Percentiles rank a stretch among this genome's conserved stretches.
phyloP scores from a whole-genome alignment of 2,797 vertebrate genomes.

The Urophycis tenuis region DNA sequence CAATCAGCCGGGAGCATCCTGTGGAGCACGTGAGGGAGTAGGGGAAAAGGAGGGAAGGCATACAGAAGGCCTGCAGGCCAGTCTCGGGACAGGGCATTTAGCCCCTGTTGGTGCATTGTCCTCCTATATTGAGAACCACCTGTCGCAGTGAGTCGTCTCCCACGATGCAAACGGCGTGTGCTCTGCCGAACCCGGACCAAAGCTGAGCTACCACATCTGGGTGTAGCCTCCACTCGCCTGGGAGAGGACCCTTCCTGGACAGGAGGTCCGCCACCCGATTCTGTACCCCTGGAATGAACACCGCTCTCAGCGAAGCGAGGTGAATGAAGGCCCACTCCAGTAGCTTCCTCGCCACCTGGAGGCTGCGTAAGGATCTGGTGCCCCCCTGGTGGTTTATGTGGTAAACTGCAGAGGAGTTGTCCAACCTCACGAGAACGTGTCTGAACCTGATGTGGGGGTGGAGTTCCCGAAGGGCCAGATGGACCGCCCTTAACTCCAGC shows the following conservation, averaged over 20 bases:
- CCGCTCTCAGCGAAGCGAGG: too few relatives aligned
- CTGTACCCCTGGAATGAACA: too few relatives aligned
- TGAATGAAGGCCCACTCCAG: too few relatives aligned
- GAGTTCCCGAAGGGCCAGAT: neutral
- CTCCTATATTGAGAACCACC: neutral
- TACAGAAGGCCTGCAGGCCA: constrained; percentile 6
- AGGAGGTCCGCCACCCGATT: too few relatives aligned
- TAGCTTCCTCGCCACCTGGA: neutral
- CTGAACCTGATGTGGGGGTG: neutral
- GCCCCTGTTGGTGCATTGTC: neutral
- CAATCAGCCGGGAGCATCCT: constrained; percentile 1
- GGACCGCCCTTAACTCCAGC: too few relatives aligned
- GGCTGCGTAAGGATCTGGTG: neutral
- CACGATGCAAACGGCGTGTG: neutral
- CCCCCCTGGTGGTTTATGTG: constrained; percentile 1
- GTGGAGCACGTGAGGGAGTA: constrained; percentile 4
- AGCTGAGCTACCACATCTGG: too few relatives aligned
- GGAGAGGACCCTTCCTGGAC: too few relatives aligned
- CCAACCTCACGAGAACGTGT: neutral
- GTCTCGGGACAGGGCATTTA: constrained; percentile 14
- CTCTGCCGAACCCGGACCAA: neutral
- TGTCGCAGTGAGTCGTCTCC: neutral
- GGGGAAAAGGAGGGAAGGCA: neutral
- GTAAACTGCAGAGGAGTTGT: neutral
- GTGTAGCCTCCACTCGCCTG: too few relatives aligned